Percentiles rank a stretch among this genome's conserved stretches.
phyloP scores from a whole-genome alignment of 2,113 vertebrate genomes.

The Silurus asotus region DNA sequence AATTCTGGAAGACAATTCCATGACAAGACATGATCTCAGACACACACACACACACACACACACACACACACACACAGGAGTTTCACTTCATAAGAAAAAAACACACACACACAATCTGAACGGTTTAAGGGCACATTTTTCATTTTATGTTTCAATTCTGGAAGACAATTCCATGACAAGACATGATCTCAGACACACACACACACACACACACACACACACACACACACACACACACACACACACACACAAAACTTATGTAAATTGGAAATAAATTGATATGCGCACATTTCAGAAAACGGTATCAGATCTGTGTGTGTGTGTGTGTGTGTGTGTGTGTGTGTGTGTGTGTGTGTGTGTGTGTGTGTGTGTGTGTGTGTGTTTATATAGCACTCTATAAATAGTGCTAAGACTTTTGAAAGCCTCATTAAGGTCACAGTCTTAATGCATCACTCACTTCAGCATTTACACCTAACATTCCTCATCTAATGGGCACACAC shows the following conservation, averaged over 20 bases:
- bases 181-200: conserved; percentile 10
- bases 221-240: conserved; percentile 12
- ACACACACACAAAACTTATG: conserved; percentile 43
- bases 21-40: background rate
- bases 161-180: background rate
- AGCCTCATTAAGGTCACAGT: conserved; percentile 49
- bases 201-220: conserved; percentile 29
- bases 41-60: conserved; percentile 45
- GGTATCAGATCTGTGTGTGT: background rate
- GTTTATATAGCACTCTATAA: conserved; percentile 5
- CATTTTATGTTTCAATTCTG: no score
- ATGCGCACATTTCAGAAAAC: conserved; percentile 54
- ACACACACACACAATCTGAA: no score
- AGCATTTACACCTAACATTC: background rate
- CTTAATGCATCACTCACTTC: conserved; percentile 26
- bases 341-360: no score
- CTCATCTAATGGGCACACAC: background rate
- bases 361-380: background rate
- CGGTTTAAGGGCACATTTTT: no score
- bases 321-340: background rate
- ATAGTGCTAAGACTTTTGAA: background rate
- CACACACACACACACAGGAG: conserved; percentile 34
- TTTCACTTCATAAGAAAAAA: no score
- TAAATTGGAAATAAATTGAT: conserved; percentile 56
- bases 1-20: no score